These are phyloP conservation scores for Seriola rivoliana DNA, from an alignment of 2,113 vertebrate genomes.

Conservation along the genomic window DNA sequence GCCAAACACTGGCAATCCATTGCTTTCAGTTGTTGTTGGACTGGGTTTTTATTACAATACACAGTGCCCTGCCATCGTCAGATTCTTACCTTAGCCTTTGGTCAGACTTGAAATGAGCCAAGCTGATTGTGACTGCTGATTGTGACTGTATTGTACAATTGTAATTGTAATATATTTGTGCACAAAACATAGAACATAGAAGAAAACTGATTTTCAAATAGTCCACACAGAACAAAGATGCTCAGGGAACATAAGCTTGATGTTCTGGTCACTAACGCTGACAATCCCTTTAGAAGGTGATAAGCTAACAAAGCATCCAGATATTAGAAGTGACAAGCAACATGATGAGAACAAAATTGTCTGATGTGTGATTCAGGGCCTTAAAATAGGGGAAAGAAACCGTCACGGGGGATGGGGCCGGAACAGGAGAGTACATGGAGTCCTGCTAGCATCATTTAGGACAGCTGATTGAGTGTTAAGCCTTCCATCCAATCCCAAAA, in stretches of 20 bases:
- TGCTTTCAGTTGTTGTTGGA: background rate
- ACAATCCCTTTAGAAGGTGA: conserved; percentile 38
- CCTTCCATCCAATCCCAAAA: background rate
- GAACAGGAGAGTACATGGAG: background rate
- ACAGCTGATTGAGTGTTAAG: background rate
- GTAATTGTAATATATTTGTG: no score
- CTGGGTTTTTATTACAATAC: conserved; percentile 2
- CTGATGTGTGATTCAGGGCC: conserved; percentile 35
- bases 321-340: conserved; percentile 28
- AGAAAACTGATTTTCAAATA: background rate
- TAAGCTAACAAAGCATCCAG: conserved; percentile 38
- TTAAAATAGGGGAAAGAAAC: conserved; percentile 30
- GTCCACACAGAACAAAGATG: background rate
- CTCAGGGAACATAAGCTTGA: background rate
- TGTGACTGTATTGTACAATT: no score
- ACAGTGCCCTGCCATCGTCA: background rate
- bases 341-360: conserved; percentile 37
- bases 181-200: background rate
- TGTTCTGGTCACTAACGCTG: conserved; percentile 12
- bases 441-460: conserved; percentile 16
- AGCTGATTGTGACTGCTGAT: no score
- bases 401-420: background rate
- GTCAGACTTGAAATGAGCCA: no score
- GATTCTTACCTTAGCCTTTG: background rate
- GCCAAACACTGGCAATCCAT: background rate